These are phyloP conservation scores for Papilio gigon DNA, from an alignment of 2,888 invertebrate genomes.

Conservation along the genomic window DNA sequence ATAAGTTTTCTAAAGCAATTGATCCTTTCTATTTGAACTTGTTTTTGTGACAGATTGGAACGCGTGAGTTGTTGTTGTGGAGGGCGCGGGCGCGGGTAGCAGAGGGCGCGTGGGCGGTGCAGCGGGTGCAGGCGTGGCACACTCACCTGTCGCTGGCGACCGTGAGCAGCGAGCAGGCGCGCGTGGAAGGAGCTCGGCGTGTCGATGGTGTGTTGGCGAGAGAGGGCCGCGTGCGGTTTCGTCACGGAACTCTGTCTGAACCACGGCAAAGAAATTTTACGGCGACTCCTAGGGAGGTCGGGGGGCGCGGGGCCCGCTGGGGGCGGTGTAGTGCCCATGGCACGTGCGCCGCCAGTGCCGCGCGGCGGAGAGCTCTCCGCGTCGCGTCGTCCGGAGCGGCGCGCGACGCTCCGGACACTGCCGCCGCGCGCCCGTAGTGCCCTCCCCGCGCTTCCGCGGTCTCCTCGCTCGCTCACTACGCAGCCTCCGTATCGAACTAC, in stretches of 20 bases:
- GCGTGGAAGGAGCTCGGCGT: conserved; percentile 93
- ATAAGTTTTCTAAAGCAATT: background rate
- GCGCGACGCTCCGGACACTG: conserved; percentile 58
- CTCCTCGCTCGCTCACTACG: conserved; percentile 64
- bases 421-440: conserved; percentile 60
- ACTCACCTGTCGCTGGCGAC: conserved; percentile 82
- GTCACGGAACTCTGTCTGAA: conserved; percentile 91
- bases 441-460: conserved; percentile 48
- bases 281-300: conserved; percentile 86
- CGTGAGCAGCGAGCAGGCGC: conserved; percentile 86
- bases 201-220: conserved; percentile 95
- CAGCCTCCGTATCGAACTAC: conserved; percentile 81
- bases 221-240: conserved; percentile 87
- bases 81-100: conserved; percentile 39
- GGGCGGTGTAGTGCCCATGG: conserved; percentile 65
- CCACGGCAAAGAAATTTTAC: conserved; percentile 95
- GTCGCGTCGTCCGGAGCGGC: conserved; percentile 55
- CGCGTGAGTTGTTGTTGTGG: conserved; percentile 50
- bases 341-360: conserved; percentile 53
- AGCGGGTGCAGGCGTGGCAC: conserved; percentile 47
- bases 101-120: conserved; percentile 41
- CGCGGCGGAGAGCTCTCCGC: conserved; percentile 49
- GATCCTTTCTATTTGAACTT: background rate
- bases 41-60: conserved; percentile 49
- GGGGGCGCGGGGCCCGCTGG: conserved; percentile 54